These are phyloP conservation scores for Sphaerodactylus townsendi DNA, from an alignment of 2,113 vertebrate species.

Conservation along the genomic window DNA sequence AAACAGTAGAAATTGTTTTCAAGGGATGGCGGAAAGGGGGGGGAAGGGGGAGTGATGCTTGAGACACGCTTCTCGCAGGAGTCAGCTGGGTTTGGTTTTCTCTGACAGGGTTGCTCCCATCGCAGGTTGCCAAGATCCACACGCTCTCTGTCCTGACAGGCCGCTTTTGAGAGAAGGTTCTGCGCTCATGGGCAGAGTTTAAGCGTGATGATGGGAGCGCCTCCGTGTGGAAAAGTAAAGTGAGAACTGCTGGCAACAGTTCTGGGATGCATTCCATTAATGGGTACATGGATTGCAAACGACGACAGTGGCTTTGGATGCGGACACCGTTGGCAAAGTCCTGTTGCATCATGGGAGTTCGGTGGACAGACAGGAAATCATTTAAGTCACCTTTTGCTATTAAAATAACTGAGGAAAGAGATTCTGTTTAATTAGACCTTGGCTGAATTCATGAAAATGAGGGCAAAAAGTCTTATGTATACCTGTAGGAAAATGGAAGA, in stretches of 20 bases:
- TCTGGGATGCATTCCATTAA: neutral
- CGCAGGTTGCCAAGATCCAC: neutral
- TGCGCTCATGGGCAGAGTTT: neutral
- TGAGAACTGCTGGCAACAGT: neutral
- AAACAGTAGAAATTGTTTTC: conserved; percentile 60
- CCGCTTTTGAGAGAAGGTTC: neutral
- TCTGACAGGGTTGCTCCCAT: neutral
- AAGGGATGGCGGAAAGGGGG: conserved; percentile 52
- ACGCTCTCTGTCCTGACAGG: neutral
- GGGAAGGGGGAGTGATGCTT: neutral
- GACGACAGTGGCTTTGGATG: neutral
- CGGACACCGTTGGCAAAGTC: no score
- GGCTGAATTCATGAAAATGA: neutral
- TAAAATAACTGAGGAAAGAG: neutral
- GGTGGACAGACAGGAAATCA: neutral
- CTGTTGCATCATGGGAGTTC: neutral
- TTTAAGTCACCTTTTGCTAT: neutral
- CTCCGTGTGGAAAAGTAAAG: neutral
- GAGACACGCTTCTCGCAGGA: neutral
- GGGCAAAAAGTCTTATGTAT: neutral
- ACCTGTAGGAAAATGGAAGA: neutral
- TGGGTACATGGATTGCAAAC: neutral
- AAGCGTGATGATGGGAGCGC: neutral
- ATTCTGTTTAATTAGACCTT: neutral
- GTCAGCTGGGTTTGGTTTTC: conserved; percentile 21